Conservation (phyloP, 2,888 invertebrate species). For the Epinotia nisella region DNA sequence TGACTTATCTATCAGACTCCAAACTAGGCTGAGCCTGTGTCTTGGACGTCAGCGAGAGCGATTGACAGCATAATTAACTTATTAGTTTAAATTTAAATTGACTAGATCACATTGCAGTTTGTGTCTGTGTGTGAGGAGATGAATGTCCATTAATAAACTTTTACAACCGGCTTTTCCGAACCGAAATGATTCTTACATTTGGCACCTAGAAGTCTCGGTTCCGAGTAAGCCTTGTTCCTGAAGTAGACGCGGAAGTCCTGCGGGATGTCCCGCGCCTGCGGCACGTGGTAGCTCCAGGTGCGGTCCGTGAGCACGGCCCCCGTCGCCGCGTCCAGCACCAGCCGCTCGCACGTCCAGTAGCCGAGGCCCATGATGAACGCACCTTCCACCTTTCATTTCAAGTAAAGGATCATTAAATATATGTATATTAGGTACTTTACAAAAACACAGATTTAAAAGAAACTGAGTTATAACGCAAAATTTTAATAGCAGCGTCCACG, state of each 20-base stretch:
- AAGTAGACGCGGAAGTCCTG: slow-evolving; percentile 85
- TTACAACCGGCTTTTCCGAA: too few species aligned
- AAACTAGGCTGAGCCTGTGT: too few species aligned
- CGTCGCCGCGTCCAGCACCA: slow-evolving; percentile 80
- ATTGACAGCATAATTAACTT: too few species aligned
- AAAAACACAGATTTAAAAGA: neutral
- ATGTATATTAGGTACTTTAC: neutral
- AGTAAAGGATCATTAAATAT: neutral
- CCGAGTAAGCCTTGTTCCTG: slow-evolving; percentile 81
- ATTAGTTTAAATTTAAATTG: too few species aligned
- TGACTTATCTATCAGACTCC: too few species aligned
- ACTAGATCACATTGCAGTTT: too few species aligned
- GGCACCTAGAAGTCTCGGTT: slow-evolving; percentile 81
- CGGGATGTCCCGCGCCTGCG: slow-evolving; percentile 87
- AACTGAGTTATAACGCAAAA: too few species aligned
- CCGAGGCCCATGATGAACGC: slow-evolving; percentile 88
- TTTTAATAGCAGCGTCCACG: too few species aligned
- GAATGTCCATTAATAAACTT: too few species aligned
- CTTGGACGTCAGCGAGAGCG: too few species aligned
- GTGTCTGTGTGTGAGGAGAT: too few species aligned
- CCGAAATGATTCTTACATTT: slow-evolving; percentile 63
- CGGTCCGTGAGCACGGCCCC: slow-evolving; percentile 86
- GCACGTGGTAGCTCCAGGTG: slow-evolving; percentile 89
- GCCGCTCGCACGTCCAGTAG: slow-evolving; percentile 87
- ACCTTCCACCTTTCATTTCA: slow-evolving; percentile 84